Base-by-base conservation (phyloP, 2,888 invertebrate species). In the Lepidochitona cinerea region DNA sequence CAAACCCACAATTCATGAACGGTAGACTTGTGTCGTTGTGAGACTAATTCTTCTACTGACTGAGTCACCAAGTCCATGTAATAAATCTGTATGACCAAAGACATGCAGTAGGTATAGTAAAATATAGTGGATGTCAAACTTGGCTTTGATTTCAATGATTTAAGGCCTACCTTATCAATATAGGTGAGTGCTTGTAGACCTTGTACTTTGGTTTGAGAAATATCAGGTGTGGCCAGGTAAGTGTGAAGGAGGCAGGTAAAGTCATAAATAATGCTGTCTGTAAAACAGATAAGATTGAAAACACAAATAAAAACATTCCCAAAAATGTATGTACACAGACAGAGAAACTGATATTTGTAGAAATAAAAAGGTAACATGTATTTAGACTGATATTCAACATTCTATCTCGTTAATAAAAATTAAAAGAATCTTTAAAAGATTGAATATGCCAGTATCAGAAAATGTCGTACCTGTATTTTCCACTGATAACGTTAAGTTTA, bases 151-250 rank as follows among this genome's bases (percentile, higher is more conserved):
- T 26, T 14, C 23, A 59, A 59, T 14, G 29, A 23, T 9, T 59
- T 23, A 18, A 53, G 3, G 54, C 73, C 49, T 71, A 91, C 90
- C 86, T 90, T 90, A 90, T 97, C 97, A 84, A 96, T 94, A 90
- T 96, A 97, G 88, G 95, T 95, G 89, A 95, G 95, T 72, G 96
- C 97, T 89, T 96, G 95, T 86, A 98, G 93, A 79, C 97, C 97
- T 73, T 96, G 96, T 89, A 98, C 96, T 92, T 96, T 96, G 90
- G 96, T 96, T 83, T 96, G 94, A 71, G 96, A 93, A 66, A 98
- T 97, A 92, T 98, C 97, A 77, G 97, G 96, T 89, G 97, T 97
- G 93, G 96, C 96, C 92, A 98, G 96, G 93, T 98, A 98, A 35
- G 97, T 97, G 92, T 98, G 98, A 86, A 98, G 92, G 79, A 98